Conservation (phyloP, 2,888 invertebrate genomes). For the Mimas tiliae region DNA sequence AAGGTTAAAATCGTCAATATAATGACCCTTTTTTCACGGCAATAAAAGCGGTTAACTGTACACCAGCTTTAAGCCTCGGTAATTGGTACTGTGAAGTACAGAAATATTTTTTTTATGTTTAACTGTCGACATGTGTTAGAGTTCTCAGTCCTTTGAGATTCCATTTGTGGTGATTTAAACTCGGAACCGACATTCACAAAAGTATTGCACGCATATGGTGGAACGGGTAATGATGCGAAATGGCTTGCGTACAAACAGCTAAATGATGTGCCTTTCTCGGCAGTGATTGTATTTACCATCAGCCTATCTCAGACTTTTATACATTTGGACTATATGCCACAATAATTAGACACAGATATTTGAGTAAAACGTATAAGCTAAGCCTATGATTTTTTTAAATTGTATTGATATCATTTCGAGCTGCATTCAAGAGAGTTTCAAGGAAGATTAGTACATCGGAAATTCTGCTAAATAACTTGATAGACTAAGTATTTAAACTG, state of each 20-base stretch:
- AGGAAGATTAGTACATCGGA: too few species aligned
- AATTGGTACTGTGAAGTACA: constrained; percentile 42
- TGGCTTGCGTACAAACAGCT: constrained; percentile 1
- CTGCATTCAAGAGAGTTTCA: too few species aligned
- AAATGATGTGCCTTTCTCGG: constrained; percentile 6
- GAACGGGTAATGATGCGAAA: constrained; percentile 11
- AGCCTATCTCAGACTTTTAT: neutral
- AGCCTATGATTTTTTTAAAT: too few species aligned
- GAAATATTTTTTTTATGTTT: constrained; percentile 51
- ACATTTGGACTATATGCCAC: neutral
- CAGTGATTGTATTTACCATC: constrained; percentile 9
- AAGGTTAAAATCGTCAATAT: constrained; percentile 36
- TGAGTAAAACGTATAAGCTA: too few species aligned
- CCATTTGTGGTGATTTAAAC: constrained; percentile 19
- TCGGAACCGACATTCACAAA: neutral
- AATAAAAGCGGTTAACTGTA: constrained; percentile 39
- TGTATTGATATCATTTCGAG: too few species aligned
- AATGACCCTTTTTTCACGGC: constrained; percentile 41
- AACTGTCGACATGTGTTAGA: neutral
- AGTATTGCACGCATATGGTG: constrained; percentile 15
- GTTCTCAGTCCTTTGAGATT: constrained; percentile 19
- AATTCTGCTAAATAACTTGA: too few species aligned
- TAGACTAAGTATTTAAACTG: too few species aligned
- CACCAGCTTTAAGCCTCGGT: constrained; percentile 28
- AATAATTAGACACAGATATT: neutral